These are phyloP conservation scores for Neoniphon sammara DNA, from an alignment of 2,797 vertebrate species.

Conservation along the genomic window DNA sequence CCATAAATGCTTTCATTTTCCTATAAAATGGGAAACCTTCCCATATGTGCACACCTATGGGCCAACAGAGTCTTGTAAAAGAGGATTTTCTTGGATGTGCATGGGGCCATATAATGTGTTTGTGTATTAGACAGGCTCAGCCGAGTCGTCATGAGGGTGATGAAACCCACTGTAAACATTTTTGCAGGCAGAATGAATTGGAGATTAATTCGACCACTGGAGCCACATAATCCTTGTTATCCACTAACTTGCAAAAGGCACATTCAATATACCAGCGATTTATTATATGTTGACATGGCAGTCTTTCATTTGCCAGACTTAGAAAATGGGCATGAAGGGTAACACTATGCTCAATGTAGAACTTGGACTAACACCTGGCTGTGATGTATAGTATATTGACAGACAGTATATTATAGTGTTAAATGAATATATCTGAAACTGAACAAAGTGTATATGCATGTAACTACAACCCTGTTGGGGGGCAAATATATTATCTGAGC, in stretches of 20 bases:
- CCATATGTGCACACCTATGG: conserved; percentile 18
- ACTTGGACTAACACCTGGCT: not conserved
- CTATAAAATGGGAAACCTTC: conserved; percentile 63
- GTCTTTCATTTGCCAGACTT: conserved; percentile 6
- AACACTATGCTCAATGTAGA: not conserved
- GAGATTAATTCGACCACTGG: conserved; percentile 64
- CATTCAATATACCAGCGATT: conserved; percentile 34
- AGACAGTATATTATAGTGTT: no score
- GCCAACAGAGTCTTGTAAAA: conserved; percentile 58
- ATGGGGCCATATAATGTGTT: conserved; percentile 39
- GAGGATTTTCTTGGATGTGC: conserved; percentile 44
- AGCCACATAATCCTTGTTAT: conserved; percentile 53
- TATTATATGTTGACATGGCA: conserved; percentile 10
- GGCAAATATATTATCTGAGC: no score
- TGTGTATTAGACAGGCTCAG: conserved; percentile 42
- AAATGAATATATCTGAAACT: no score
- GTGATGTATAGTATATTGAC: no score
- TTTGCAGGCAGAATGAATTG: conserved; percentile 54
- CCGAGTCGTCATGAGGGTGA: conserved; percentile 19
- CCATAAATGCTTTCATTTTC: conserved; percentile 71
- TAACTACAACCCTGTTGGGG: no score
- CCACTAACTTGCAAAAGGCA: conserved; percentile 34
- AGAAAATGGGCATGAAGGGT: not conserved
- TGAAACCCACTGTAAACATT: conserved; percentile 63
- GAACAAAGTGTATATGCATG: no score